Evolutionary conservation across 1,140 invertebrate genomes (phyloP).

Genomic region (Zophobas morio): DNA sequence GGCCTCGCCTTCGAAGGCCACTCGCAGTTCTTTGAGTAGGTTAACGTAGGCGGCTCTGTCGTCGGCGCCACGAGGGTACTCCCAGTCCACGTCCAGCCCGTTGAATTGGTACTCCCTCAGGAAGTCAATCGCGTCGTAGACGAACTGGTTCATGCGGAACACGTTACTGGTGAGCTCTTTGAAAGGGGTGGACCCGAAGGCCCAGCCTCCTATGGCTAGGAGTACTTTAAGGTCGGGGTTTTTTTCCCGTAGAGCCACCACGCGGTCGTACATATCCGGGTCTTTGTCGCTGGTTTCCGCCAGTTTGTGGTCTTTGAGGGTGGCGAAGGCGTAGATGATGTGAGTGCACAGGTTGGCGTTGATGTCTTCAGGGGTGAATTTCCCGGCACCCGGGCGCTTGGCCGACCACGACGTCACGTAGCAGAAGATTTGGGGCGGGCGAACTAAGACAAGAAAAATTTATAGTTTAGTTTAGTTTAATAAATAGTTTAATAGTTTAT

Average conservation of each 20-base stretch:
- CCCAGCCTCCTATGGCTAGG: constrained; percentile 95
- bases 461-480: background rate
- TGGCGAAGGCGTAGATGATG: constrained; percentile 94
- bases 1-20: constrained; percentile 87
- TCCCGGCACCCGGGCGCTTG: constrained; percentile 87
- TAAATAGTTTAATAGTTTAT: background rate
- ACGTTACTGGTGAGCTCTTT: constrained; percentile 92
- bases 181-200: constrained; percentile 93
- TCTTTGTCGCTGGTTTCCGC: constrained; percentile 85
- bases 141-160: constrained; percentile 95
- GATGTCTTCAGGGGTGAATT: constrained; percentile 90
- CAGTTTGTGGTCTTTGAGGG: constrained; percentile 87
- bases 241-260: constrained; percentile 87
- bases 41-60: constrained; percentile 87
- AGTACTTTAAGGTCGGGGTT: constrained; percentile 93
- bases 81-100: constrained; percentile 97
- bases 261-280: constrained; percentile 86
- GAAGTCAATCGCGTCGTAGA: constrained; percentile 94
- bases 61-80: constrained; percentile 92
- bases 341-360: constrained; percentile 92
- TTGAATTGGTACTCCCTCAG: constrained; percentile 93
- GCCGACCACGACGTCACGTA: constrained; percentile 96
- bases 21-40: constrained; percentile 85
- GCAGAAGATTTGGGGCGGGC: constrained; percentile 89
- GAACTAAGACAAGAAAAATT: constrained; percentile 70